Base-by-base conservation (phyloP, 2,888 invertebrate species). In the Coremacera marginata region DNA sequence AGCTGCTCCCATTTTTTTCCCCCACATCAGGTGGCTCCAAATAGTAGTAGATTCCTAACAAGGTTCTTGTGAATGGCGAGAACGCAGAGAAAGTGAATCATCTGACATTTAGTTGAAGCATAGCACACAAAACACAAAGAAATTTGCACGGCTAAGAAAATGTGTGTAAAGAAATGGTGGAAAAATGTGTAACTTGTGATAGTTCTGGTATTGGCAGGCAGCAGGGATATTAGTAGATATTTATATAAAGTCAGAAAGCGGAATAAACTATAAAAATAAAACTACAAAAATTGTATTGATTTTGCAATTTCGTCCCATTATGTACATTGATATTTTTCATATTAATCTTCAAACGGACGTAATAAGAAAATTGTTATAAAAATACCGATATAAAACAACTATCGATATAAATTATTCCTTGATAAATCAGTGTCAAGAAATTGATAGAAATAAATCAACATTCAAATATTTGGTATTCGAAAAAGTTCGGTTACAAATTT, bases 21-120 rank as follows among this genome's bases (percentile, higher is more conserved):
- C 22, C n/a, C 51, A 51, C 22, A 31, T 22, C 49, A 51, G 68
- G 27, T 70, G 51, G 52, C 49, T 22, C 11, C 49, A 34, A 52
- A 70, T 55, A 31, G 70, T 55, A 55, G 70, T 70, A 70, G 70
- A 70, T 70, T 31, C 34, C n/a, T n/a, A 7, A 44, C 14, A 11
- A 11, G 11, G 57, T 60, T 22, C 25, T 60, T 60, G 25, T 22
- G 57, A 44, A 19, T 27, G 27, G 57, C 25, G 22, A 19, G 57
- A 60, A 25, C 57, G 37, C n/a, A 31, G 37, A 67, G 37, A 37
- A 22, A 67, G 37, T 67, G 67, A 67, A 67, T 67, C 67, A 67
- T 67, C 67, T 67, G 67, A 37, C 67, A 60, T 60, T 60, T 27
- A 19, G 11, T 44, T 11, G 44, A 44, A 14, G 60, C 27, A 27